Conservation (phyloP, 2,888 invertebrate genomes). For the Drosophila mimica region DNA sequence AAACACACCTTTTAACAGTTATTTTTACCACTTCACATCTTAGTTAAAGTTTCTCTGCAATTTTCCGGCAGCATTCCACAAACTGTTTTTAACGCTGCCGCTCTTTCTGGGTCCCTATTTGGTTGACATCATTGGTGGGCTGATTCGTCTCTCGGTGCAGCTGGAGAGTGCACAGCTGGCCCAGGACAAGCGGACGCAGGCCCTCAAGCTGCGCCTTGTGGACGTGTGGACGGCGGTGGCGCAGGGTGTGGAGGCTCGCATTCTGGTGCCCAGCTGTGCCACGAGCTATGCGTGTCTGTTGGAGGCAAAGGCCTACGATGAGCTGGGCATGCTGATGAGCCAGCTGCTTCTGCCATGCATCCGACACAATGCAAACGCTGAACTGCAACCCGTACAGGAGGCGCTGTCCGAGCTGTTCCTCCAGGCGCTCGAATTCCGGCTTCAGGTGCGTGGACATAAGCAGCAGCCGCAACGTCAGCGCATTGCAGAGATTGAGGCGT, state of each 20-base stretch:
- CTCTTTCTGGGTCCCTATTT: slow-evolving; percentile 95
- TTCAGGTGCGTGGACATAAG: slow-evolving; percentile 85
- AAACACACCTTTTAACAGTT: too few species aligned
- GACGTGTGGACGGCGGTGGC: slow-evolving; percentile 89
- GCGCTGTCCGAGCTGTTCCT: slow-evolving; percentile 92
- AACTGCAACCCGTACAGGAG: slow-evolving; percentile 88
- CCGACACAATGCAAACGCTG: slow-evolving; percentile 87
- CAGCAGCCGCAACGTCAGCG: slow-evolving; percentile 78
- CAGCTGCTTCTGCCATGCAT: slow-evolving; percentile 91
- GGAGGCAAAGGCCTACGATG: slow-evolving; percentile 86
- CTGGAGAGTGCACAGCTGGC: slow-evolving; percentile 59
- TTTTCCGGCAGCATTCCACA: slow-evolving; percentile 87
- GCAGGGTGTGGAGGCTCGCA: slow-evolving; percentile 89
- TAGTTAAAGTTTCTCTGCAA: not conserved
- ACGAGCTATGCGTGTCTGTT: slow-evolving; percentile 88
- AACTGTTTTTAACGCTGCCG: slow-evolving; percentile 92
- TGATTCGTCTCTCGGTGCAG: slow-evolving; percentile 86
- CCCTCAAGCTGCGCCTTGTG: slow-evolving; percentile 87
- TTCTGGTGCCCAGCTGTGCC: slow-evolving; percentile 91
- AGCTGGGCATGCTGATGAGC: slow-evolving; percentile 90
- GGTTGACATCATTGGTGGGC: slow-evolving; percentile 88
- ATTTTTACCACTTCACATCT: not conserved
- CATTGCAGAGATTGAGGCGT: slow-evolving; percentile 89
- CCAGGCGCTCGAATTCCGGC: slow-evolving; percentile 89
- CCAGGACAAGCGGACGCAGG: slow-evolving; percentile 86